These are phyloP conservation scores for Chionoecetes opilio DNA, from an alignment of 1,140 invertebrate species.

Conservation along the genomic window DNA sequence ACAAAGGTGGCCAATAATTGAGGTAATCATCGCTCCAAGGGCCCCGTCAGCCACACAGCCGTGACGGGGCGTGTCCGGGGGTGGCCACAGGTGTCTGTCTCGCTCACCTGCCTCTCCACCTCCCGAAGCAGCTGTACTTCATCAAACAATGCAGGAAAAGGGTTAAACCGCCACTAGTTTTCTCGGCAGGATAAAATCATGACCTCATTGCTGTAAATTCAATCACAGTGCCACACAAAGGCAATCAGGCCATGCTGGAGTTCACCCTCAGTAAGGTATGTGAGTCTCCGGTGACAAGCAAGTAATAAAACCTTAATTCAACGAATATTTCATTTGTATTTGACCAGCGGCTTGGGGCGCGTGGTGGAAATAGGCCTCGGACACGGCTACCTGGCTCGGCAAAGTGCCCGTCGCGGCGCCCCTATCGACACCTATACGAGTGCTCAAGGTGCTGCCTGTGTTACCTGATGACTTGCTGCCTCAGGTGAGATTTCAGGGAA, in stretches of 20 bases:
- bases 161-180: background rate
- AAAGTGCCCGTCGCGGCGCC: background rate
- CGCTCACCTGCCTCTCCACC: background rate
- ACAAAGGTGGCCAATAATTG: slow-evolving; percentile 66
- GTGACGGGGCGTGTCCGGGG: slow-evolving; percentile 4
- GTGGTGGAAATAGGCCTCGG: background rate
- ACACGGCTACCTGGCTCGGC: slow-evolving; percentile 34
- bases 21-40: slow-evolving; percentile 51
- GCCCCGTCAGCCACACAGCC: background rate
- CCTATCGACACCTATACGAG: background rate
- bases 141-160: background rate
- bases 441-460: too few relatives aligned
- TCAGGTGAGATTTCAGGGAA: too few relatives aligned
- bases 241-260: background rate
- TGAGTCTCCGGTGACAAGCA: background rate
- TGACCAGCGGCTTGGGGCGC: slow-evolving; percentile 49
- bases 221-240: background rate
- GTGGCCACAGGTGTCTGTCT: slow-evolving; percentile 24
- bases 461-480: too few relatives aligned
- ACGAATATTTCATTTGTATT: slow-evolving; percentile 72
- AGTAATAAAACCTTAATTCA: slow-evolving; percentile 68
- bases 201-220: background rate
- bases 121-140: background rate
- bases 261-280: background rate
- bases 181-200: background rate